Evolutionary conservation across 2,888 invertebrate species (phyloP).

Genomic region (Tipula helvola): DNA sequence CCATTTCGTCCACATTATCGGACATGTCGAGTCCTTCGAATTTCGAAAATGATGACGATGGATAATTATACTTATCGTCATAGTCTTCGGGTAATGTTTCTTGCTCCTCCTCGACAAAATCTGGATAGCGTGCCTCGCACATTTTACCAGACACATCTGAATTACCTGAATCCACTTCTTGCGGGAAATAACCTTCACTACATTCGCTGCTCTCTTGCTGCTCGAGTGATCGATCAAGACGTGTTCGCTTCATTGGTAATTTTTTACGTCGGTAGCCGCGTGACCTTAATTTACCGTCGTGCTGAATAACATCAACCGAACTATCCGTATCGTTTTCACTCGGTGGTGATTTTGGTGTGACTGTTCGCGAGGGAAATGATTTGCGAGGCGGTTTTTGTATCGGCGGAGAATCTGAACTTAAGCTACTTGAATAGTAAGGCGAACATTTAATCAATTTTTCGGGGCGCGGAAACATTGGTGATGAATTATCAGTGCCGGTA

Average conservation of each 20-base stretch:
- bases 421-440: conserved; percentile 61
- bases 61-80: conserved; percentile 38
- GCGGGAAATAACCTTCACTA: conserved; percentile 54
- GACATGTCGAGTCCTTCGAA: conserved; percentile 50
- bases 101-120: conserved; percentile 33
- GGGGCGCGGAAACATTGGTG: conserved; percentile 31
- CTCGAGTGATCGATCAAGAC: conserved; percentile 30
- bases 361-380: conserved; percentile 45
- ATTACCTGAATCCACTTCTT: conserved; percentile 46
- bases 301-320: conserved; percentile 47
- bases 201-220: conserved; percentile 51
- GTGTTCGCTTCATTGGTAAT: conserved; percentile 31
- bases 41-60: conserved; percentile 26
- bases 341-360: conserved; percentile 54
- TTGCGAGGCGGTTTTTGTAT: conserved; percentile 53
- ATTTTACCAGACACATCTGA: conserved; percentile 44
- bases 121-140: conserved; percentile 24
- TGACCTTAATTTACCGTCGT: conserved; percentile 53
- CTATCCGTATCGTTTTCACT: conserved; percentile 66
- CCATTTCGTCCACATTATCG: conserved; percentile 53
- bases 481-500: conserved; percentile 31
- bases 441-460: conserved; percentile 53
- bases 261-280: conserved; percentile 56
- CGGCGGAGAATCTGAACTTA: conserved; percentile 61
- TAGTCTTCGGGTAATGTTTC: conserved; percentile 40